Percentiles rank a stretch among this genome's conserved stretches.
Evolutionary conservation across 2,888 invertebrate species (phyloP).

Genomic region (Euplagia quadripunctaria): DNA sequence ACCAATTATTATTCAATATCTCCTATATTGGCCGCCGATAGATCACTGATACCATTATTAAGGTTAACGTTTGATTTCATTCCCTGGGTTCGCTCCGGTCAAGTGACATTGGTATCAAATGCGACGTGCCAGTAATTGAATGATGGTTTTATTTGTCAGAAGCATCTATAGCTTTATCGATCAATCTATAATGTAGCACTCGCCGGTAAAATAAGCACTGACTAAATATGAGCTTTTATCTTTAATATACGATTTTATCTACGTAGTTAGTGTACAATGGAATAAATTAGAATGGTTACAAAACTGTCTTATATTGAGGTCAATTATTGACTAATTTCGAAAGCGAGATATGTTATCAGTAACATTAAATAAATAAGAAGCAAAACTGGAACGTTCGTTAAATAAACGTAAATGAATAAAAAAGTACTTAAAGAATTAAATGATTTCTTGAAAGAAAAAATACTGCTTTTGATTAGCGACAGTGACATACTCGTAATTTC

Average conservation of each 20-base stretch:
- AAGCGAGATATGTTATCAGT: conserved; percentile 61
- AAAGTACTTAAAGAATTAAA: conserved; percentile 54
- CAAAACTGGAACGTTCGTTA: conserved; percentile 22
- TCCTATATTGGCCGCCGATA: conserved; percentile 57
- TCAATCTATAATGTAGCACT: conserved; percentile 59
- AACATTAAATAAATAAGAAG: conserved; percentile 9
- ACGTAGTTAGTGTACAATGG: conserved; percentile 25
- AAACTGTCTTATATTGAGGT: conserved; percentile 60
- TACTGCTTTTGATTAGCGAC: conserved; percentile 45
- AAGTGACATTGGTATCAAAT: conserved; percentile 75
- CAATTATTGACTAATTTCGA: conserved; percentile 66
- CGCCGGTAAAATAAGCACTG: conserved; percentile 40
- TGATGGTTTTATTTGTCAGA: conserved; percentile 70
- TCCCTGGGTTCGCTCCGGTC: conserved; percentile 70
- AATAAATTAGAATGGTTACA: conserved; percentile 51
- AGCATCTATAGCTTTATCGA: conserved; percentile 67
- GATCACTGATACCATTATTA: conserved; percentile 69
- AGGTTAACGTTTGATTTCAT: conserved; percentile 74
- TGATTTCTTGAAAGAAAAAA: conserved; percentile 57
- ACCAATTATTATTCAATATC: conserved; percentile 87
- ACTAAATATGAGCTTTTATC: conserved; percentile 51
- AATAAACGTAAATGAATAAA: conserved; percentile 28
- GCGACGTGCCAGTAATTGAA: conserved; percentile 73
- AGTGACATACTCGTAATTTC: conserved; percentile 50
- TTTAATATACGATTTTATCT: conserved; percentile 37